Base-by-base conservation (phyloP, 35 echinoderm and acorn worm species). In the Ophiothrix spiculata region DNA sequence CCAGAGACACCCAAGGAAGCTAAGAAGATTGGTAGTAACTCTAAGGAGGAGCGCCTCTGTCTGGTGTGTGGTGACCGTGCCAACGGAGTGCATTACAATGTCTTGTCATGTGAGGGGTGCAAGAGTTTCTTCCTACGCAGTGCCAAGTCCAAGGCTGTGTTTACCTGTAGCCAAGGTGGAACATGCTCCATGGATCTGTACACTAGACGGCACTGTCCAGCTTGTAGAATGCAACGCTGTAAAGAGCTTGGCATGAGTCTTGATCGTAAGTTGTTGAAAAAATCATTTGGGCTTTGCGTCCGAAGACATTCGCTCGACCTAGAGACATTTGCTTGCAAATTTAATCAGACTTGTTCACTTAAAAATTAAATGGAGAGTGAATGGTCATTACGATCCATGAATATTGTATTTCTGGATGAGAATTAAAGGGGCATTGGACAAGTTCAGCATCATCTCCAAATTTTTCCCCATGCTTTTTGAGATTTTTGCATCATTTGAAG, bases 1-100 rank as follows among this genome's bases (percentile, higher is more conserved):
- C 38, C 39, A 41, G n/a, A n/a, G n/a, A n/a, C n/a, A n/a, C n/a
- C n/a, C n/a, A 37, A 79, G 39, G 60, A 69, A 69, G 25, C 3
- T 28, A 69, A 69, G 29, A 69, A 69, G 23, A n/a, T n/a, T n/a
- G 31, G 81, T 23, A 10, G 28, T 0, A 19, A 54, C 37, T 33
- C 49, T 32, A 84, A 84, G 39, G 85, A 87, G 0, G 78, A 82
- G 8, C 82, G 87, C 10, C 41, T 99, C 11, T 99, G 96, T 73
- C 83, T 91, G 0, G 83, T 99, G 36, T 99, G 96, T 83, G 96
- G 96, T 32, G 96, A 99, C 80, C 38, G 40, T 42, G 96, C 96
- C 73, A 99, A 99, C 78, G 96, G 96, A 0, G 96, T 99, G 15
- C 96, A 99, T 42, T 99, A 99, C 89, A 99, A 94, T 80, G 96